phyloP scores from a whole-genome alignment of 2,888 invertebrate species.

The Cheilosia grossa region DNA sequence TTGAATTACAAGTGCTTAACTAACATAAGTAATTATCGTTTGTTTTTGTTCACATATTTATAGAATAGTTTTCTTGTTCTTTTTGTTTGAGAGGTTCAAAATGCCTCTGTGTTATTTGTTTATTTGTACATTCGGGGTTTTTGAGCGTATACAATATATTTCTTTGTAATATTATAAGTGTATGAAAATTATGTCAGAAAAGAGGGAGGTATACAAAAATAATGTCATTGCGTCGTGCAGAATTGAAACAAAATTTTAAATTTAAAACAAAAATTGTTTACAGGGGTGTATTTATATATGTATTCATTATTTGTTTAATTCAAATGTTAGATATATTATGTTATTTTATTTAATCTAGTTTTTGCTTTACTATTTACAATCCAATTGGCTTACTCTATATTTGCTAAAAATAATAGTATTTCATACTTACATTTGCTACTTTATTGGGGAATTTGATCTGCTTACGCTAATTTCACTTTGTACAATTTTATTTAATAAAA shows the following conservation, averaged over 20 bases:
- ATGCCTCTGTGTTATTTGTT: slow-evolving; percentile 53
- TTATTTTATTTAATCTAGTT: slow-evolving; percentile 40
- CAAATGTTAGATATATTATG: too few relatives aligned
- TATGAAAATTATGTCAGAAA: slow-evolving; percentile 11
- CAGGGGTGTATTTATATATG: slow-evolving; percentile 5
- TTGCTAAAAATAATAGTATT: slow-evolving; percentile 50
- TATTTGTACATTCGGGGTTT: slow-evolving; percentile 73
- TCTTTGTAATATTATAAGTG: not conserved
- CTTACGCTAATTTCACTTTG: slow-evolving; percentile 27
- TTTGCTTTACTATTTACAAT: slow-evolving; percentile 24
- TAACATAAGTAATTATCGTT: slow-evolving; percentile 32
- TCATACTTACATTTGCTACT: slow-evolving; percentile 48
- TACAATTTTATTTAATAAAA: slow-evolving; percentile 41
- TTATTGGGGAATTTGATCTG: slow-evolving; percentile 14
- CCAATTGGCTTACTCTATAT: slow-evolving; percentile 51
- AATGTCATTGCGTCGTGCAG: slow-evolving; percentile 20
- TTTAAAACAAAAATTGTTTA: slow-evolving; percentile 20
- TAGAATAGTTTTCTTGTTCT: slow-evolving; percentile 31
- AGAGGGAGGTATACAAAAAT: slow-evolving; percentile 14
- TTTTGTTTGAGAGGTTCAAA: slow-evolving; percentile 8
- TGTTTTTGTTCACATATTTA: slow-evolving; percentile 17
- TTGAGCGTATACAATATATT: slow-evolving; percentile 73
- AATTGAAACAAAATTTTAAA: slow-evolving; percentile 26
- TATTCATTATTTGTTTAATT: slow-evolving; percentile 29
- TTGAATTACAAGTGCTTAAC: slow-evolving; percentile 33